Evolutionary conservation across 2,113 vertebrate genomes (phyloP).

Genomic region (Chionomys nivalis): DNA sequence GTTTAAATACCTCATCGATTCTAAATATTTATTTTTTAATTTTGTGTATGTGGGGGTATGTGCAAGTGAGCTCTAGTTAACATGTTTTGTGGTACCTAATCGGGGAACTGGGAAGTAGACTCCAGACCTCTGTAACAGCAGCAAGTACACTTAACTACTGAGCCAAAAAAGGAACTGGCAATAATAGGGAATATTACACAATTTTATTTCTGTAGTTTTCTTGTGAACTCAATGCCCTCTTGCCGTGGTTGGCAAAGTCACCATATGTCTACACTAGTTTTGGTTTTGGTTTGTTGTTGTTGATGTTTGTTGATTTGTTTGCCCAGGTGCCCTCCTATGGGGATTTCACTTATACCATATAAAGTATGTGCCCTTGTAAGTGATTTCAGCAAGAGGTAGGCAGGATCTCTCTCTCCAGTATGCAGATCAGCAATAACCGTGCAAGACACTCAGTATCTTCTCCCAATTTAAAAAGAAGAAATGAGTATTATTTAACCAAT

Average conservation of each 20-base stretch:
- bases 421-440: neutral
- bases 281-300: neutral
- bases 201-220: constrained; percentile 32
- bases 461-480: neutral
- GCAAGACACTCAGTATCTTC: neutral
- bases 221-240: neutral
- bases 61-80: neutral
- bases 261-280: neutral
- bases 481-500: neutral
- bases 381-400: neutral
- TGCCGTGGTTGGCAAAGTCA: constrained; percentile 7
- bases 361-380: neutral
- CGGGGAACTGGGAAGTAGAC: neutral
- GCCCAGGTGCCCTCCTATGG: neutral
- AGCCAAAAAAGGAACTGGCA: neutral
- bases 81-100: neutral
- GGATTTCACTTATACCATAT: neutral
- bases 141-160: too few relatives aligned
- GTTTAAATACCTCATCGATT: constrained; percentile 36
- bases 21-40: constrained; percentile 12
- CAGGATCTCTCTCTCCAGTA: neutral
- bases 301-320: too few relatives aligned
- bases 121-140: neutral
- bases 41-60: too few relatives aligned
- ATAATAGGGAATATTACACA: constrained; percentile 10